Conservation (phyloP, 2,113 vertebrate genomes). For the Vireo altiloquus region DNA sequence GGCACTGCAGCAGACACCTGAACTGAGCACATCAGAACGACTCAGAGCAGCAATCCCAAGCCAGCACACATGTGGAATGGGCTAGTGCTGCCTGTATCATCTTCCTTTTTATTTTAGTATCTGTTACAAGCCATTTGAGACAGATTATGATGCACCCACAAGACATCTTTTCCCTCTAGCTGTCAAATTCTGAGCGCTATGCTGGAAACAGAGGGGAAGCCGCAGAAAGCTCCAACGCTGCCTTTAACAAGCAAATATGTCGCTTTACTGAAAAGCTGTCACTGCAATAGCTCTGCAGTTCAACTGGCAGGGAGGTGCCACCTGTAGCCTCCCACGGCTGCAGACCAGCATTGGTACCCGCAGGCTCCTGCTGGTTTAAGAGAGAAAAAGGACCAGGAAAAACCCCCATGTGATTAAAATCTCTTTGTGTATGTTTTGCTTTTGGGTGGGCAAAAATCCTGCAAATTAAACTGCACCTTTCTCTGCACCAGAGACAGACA, state of each 20-base stretch:
- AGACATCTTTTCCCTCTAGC: background rate
- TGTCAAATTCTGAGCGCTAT: background rate
- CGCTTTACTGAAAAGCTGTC: constrained; percentile 23
- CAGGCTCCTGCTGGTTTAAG: background rate
- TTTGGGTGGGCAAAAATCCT: background rate
- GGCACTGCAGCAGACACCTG: constrained; percentile 27
- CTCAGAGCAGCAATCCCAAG: background rate
- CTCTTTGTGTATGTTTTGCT: rapidly evolving
- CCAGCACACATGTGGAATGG: background rate
- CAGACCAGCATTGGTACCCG: background rate
- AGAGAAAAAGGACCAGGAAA: background rate
- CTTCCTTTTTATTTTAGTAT: constrained; percentile 32
- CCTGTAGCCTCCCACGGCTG: constrained; percentile 35
- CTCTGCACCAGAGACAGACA: background rate
- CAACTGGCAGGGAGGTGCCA: background rate
- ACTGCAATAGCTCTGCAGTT: constrained; percentile 16
- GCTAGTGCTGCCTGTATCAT: background rate
- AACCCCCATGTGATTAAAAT: background rate
- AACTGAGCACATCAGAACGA: background rate
- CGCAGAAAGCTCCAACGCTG: background rate
- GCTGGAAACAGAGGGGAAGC: constrained; percentile 39
- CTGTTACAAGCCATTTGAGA: constrained; percentile 31
- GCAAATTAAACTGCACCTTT: background rate
- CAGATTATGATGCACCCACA: constrained; percentile 14
- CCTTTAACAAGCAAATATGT: constrained; percentile 29